Evolutionary conservation across 2,113 vertebrate genomes (phyloP).

Genomic region (Candoia aspera): DNA sequence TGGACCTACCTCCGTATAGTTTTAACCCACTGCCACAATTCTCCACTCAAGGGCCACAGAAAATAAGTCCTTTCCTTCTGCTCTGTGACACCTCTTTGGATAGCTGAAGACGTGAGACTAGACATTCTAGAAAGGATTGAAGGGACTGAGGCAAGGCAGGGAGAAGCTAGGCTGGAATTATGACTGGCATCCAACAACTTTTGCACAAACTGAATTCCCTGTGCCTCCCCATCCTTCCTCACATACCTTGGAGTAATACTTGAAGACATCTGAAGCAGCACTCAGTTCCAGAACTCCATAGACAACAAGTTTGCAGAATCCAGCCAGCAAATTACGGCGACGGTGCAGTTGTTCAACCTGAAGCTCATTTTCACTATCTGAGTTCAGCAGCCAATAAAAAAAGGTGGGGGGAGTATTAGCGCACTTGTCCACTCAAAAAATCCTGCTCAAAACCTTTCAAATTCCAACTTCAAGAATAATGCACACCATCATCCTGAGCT

Average conservation of each 20-base stretch:
- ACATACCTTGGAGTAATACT: conserved; percentile 84
- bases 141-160: background rate
- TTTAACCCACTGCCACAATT: no score
- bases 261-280: conserved; percentile 83
- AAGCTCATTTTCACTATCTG: conserved; percentile 55
- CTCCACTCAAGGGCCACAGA: no score
- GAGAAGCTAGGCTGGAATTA: background rate
- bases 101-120: background rate
- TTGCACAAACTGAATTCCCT: background rate
- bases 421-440: no score
- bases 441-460: background rate
- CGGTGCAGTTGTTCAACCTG: conserved; percentile 76
- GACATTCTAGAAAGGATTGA: background rate
- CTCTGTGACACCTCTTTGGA: background rate
- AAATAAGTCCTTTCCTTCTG: background rate
- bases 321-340: conserved; percentile 83
- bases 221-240: background rate
- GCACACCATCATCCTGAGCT: conserved; percentile 44
- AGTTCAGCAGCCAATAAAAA: background rate
- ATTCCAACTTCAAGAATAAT: background rate
- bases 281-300: conserved; percentile 81
- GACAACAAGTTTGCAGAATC: conserved; percentile 87
- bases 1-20: no score
- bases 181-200: rapidly evolving
- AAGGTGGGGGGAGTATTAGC: background rate